Conservation (phyloP, 2,797 vertebrate genomes). For the Moxostoma hubbsi region DNA sequence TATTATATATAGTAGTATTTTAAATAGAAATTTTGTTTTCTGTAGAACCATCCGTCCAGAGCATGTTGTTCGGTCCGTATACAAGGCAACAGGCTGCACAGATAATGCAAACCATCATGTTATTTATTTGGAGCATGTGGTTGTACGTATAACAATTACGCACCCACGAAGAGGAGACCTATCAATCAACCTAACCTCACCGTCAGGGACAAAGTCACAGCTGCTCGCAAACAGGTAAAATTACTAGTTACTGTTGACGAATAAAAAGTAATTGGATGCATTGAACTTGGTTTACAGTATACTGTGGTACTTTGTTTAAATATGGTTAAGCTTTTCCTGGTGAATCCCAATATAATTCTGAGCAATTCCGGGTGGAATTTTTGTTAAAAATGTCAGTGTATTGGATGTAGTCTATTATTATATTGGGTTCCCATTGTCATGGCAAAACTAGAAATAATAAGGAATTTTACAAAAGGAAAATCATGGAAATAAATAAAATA, state of each 20-base stretch:
- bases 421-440: too few species aligned
- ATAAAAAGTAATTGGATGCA: too few species aligned
- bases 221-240: slow-evolving; percentile 95
- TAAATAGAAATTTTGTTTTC: slow-evolving; percentile 19
- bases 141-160: slow-evolving; percentile 95
- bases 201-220: slow-evolving; percentile 97
- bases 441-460: too few species aligned
- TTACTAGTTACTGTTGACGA: not conserved
- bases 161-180: slow-evolving; percentile 95
- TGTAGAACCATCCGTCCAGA: slow-evolving; percentile 95
- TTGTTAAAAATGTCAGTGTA: too few species aligned
- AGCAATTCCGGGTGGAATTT: too few species aligned
- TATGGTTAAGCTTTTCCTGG: not conserved
- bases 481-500: too few species aligned
- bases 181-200: slow-evolving; percentile 97
- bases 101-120: slow-evolving; percentile 95
- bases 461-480: too few species aligned
- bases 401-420: too few species aligned
- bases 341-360: not conserved
- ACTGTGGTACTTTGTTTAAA: not conserved
- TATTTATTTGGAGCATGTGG: slow-evolving; percentile 96
- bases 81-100: slow-evolving; percentile 95
- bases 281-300: too few species aligned
- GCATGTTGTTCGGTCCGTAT: slow-evolving; percentile 92
- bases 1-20: slow-evolving; percentile 26